Conservation (phyloP, 2,113 vertebrate species). For the Strix uralensis region DNA sequence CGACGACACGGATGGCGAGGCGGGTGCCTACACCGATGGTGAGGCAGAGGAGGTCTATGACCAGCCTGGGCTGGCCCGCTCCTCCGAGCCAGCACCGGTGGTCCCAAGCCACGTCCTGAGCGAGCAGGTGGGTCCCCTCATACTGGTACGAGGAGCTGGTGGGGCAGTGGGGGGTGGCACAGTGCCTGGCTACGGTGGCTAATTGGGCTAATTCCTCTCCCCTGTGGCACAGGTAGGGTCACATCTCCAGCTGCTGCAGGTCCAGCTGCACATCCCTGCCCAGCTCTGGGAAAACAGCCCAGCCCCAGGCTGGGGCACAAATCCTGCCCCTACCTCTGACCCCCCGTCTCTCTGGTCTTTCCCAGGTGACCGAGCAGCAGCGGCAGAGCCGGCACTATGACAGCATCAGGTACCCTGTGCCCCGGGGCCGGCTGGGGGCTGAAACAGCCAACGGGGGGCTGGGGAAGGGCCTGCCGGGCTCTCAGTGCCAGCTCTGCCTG, state of each 20-base stretch:
- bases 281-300: not conserved
- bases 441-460: not conserved
- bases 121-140: not conserved
- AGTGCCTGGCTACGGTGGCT: not conserved
- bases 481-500: not conserved
- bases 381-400: not conserved
- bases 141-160: not conserved
- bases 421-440: fast-evolving
- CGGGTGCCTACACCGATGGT: slow-evolving; percentile 79
- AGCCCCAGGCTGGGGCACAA: not conserved
- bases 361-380: not conserved
- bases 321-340: not conserved
- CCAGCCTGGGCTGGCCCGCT: slow-evolving; percentile 65
- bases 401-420: slow-evolving; percentile 32
- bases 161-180: not conserved
- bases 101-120: not conserved
- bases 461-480: not conserved
- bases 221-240: not conserved
- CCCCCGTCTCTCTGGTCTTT: not conserved
- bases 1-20: slow-evolving; percentile 89
- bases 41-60: slow-evolving; percentile 79
- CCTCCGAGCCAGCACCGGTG: slow-evolving; percentile 59
- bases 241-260: not conserved
- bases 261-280: not conserved
- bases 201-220: not conserved